A percentile compares a stretch with the other conserved stretches of the same genome.
phyloP scores from a whole-genome alignment of 2,113 vertebrate genomes.

The Oxyura jamaicensis region DNA sequence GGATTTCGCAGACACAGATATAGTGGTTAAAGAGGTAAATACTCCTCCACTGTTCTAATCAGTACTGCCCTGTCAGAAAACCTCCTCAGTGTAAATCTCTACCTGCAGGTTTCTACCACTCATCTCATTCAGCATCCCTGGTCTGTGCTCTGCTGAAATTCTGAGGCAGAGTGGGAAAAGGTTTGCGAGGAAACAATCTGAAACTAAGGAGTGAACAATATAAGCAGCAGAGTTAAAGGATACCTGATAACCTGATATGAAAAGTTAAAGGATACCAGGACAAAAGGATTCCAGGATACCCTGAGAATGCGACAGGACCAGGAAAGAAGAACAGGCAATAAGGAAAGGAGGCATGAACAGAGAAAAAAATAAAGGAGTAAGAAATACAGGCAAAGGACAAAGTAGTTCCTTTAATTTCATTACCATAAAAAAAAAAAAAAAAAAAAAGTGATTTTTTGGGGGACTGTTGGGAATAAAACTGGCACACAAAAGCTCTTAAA shows the following conservation, averaged over 20 bases:
- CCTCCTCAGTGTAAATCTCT: neutral
- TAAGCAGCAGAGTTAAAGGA: neutral
- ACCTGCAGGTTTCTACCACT: neutral
- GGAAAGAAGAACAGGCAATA: neutral
- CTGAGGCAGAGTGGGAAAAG: neutral
- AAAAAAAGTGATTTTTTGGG: accelerated
- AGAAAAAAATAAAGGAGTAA: neutral
- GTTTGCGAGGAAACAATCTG: neutral
- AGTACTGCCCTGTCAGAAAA: neutral
- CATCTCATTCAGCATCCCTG: neutral
- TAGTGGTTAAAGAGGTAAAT: neutral
- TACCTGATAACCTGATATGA: no score
- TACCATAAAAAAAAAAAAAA: neutral
- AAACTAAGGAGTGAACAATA: neutral
- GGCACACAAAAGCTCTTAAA: neutral
- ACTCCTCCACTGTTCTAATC: neutral
- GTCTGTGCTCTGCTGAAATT: neutral
- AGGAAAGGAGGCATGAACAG: neutral
- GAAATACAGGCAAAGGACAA: neutral
- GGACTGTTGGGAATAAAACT: neutral
- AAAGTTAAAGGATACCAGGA: neutral
- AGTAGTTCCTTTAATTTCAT: neutral
- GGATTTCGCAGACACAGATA: neutral
- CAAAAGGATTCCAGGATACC: neutral
- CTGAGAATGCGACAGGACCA: neutral